Percentiles rank a stretch among this genome's conserved stretches.
Evolutionary conservation across 2,113 vertebrate genomes (phyloP).

Genomic region (Zapornia atra): DNA sequence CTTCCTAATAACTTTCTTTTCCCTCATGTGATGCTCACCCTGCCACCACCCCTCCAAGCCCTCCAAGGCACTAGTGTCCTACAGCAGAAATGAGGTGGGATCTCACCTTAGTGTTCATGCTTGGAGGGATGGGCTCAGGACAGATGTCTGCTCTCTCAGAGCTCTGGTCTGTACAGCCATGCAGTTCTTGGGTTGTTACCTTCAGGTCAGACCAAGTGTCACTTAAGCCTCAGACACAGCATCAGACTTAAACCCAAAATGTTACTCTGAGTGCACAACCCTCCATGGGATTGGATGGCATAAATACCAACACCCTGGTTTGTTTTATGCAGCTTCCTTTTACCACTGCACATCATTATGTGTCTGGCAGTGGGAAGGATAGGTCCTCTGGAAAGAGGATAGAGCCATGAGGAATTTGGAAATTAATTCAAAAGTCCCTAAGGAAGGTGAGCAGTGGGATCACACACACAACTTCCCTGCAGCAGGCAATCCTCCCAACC

Average conservation of each 20-base stretch:
- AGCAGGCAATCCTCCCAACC: not conserved
- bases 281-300: not conserved
- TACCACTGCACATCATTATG: too few species aligned
- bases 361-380: not conserved
- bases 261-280: not conserved
- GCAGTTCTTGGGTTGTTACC: not conserved
- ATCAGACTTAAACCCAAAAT: not conserved
- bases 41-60: not conserved
- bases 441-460: not conserved
- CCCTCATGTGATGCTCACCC: accelerated
- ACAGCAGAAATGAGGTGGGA: not conserved
- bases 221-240: not conserved
- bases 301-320: not conserved
- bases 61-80: not conserved
- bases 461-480: not conserved
- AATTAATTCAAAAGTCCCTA: not conserved
- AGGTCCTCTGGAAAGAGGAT: not conserved
- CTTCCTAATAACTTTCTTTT: not conserved
- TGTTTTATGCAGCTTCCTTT: not conserved
- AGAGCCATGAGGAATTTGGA: not conserved
- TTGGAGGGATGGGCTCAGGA: not conserved
- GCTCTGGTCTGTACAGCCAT: not conserved
- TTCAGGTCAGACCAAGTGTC: not conserved
- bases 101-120: too few species aligned
- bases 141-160: not conserved